A percentile compares a stretch with the other conserved stretches of the same genome.
Evolutionary conservation across 2,797 vertebrate genomes (phyloP).

Genomic region (Perodicticus potto): DNA sequence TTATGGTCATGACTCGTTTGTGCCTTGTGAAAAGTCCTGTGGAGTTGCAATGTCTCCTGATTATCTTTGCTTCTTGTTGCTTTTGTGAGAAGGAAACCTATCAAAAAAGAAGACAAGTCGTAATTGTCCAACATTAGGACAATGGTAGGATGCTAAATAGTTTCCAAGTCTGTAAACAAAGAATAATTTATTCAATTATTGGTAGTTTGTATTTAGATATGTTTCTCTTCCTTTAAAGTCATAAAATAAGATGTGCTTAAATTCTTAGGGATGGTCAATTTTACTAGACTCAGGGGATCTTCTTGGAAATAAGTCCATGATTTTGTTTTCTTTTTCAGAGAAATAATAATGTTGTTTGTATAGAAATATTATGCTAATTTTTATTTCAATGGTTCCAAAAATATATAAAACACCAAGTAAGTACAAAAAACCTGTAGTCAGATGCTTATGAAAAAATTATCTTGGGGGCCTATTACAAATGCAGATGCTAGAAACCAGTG

Average conservation of each 20-base stretch:
- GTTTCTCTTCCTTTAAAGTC: conserved; percentile 2
- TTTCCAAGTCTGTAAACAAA: conserved; percentile 37
- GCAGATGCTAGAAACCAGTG: background rate
- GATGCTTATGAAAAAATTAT: background rate
- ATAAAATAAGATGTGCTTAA: background rate
- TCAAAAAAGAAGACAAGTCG: conserved; percentile 21
- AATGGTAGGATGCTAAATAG: background rate
- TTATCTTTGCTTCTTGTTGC: background rate
- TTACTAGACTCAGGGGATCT: background rate
- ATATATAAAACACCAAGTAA: conserved; percentile 4
- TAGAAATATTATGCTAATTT: conserved; percentile 15
- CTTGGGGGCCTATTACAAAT: background rate
- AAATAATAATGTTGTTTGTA: background rate
- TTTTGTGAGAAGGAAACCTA: background rate
- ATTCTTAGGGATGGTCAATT: background rate
- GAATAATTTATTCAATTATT: background rate
- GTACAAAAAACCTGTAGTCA: background rate
- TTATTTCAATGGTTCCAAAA: background rate
- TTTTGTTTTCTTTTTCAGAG: background rate
- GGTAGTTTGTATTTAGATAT: conserved; percentile 14
- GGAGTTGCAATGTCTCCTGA: background rate
- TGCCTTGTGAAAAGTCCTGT: background rate
- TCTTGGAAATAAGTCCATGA: background rate
- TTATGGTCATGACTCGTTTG: background rate
- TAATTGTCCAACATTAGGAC: background rate